phyloP scores from a whole-genome alignment of 2,797 vertebrate species.

The Eurystomus glaucurus region DNA sequence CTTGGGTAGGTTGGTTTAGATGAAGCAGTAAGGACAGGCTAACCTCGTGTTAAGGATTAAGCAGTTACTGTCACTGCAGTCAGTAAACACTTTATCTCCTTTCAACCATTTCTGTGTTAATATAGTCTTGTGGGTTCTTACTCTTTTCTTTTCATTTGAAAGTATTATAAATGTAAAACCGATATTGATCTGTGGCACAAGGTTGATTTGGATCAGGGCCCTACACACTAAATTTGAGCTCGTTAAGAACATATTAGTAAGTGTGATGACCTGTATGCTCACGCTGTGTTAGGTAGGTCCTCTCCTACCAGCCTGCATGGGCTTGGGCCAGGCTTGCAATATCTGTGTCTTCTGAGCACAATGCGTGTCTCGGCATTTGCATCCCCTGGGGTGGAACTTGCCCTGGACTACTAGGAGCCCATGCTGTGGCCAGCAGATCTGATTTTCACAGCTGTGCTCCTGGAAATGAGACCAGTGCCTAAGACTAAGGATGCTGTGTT shows the following conservation, averaged over 20 bases:
- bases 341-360: neutral
- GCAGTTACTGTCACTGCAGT: neutral
- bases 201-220: neutral
- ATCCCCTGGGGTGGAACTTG: neutral
- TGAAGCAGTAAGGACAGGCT: neutral
- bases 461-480: neutral
- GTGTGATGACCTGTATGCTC: neutral
- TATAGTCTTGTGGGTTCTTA: neutral
- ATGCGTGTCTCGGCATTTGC: accelerated
- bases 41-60: neutral
- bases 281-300: neutral
- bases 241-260: neutral
- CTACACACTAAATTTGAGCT: neutral
- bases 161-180: neutral
- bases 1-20: neutral
- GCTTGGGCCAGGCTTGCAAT: neutral
- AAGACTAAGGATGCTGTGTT: neutral
- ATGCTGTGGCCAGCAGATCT: accelerated
- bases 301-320: accelerated
- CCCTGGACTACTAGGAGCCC: neutral
- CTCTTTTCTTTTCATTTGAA: neutral
- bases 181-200: neutral
- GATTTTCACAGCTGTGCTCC: neutral
- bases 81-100: neutral
- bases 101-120: neutral